Percentiles rank a stretch among this genome's conserved stretches.
These are phyloP conservation scores for Pardalotus punctatus DNA, from an alignment of 2,113 vertebrate genomes.

Conservation along the genomic window DNA sequence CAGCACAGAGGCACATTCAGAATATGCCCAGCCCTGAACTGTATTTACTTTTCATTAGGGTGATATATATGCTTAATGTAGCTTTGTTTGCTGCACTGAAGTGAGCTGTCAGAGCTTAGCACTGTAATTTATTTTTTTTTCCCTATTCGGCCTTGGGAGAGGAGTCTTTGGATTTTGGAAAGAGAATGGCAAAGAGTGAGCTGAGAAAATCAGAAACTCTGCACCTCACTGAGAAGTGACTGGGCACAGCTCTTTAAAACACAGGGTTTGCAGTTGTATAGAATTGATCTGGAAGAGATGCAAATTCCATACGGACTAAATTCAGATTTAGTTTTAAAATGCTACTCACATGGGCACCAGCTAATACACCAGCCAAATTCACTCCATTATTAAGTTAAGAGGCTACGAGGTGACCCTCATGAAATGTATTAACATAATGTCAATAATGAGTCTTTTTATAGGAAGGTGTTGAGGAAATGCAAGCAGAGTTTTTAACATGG, in stretches of 20 bases:
- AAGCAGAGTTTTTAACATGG: background rate
- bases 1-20: background rate
- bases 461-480: slow-evolving; percentile 25
- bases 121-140: background rate
- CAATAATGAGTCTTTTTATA: slow-evolving; percentile 47
- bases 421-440: slow-evolving; percentile 57
- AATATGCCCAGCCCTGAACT: background rate
- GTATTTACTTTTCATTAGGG: background rate
- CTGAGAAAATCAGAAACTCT: background rate
- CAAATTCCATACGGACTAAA: slow-evolving; percentile 10
- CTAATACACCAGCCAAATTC: slow-evolving; percentile 31
- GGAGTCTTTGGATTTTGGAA: background rate
- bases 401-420: slow-evolving; percentile 15
- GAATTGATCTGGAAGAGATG: slow-evolving; percentile 5
- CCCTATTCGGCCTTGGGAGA: background rate
- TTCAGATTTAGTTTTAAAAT: slow-evolving; percentile 43
- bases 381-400: slow-evolving; percentile 48
- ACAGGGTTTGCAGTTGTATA: background rate
- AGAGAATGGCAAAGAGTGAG: background rate
- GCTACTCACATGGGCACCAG: background rate
- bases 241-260: slow-evolving; percentile 19
- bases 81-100: background rate
- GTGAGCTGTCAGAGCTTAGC: background rate
- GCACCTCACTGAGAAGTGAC: background rate
- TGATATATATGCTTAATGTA: background rate